Base-by-base conservation (phyloP, 2,888 invertebrate species). In the Phaonia tiefii region DNA sequence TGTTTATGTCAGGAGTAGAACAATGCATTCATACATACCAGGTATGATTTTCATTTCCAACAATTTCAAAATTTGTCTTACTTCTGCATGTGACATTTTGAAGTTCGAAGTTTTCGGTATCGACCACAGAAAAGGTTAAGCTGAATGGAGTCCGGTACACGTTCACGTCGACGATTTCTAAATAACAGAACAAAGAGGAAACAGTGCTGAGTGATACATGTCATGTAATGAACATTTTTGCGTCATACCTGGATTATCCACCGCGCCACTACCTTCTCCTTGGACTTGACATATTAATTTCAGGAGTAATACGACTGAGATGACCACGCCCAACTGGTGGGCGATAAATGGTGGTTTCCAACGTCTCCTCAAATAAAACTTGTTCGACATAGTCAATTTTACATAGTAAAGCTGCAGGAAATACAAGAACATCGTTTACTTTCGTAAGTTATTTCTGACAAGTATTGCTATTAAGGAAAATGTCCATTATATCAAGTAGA, bases 61-160 rank as follows among this genome's bases (percentile, higher is more conserved):
- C 54, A 2, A 67, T 31, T 22, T 84, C 80, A 0, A 67, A 75
- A 31, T 78, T 84, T 25, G 81, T 82, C 2, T 83, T 77, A 42
- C 39, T 84, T 44, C 84, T 84, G 58, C 89, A 89, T 1, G 85
- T 85, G 0, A 88, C 85, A 69, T 85, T 85, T 49, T 84, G 81
- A 1, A 88, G 73, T 42, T 82, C 79, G 46, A 85, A 89, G 2
- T 85, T 84, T 77, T 86, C 85, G 13, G 83, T 85, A 42, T 83
- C 83, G 0, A 69, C 75, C 1, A 88, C 31, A 13, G 72, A 83
- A 76, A 87, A 88, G 56, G 56, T 78, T 0, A 88, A 83, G 5
- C 85, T 84, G 49, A 85, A 86, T 1, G 80, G 56, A 4, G 85
- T 84, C 1, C 81, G 70, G 31, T 83, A 79, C 46, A 87, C 85